Percentiles rank a stretch among this genome's conserved stretches.
Conservation (phyloP, 92 coral and sea anemone species). For the Umimayanthus chanpuru region DNA sequence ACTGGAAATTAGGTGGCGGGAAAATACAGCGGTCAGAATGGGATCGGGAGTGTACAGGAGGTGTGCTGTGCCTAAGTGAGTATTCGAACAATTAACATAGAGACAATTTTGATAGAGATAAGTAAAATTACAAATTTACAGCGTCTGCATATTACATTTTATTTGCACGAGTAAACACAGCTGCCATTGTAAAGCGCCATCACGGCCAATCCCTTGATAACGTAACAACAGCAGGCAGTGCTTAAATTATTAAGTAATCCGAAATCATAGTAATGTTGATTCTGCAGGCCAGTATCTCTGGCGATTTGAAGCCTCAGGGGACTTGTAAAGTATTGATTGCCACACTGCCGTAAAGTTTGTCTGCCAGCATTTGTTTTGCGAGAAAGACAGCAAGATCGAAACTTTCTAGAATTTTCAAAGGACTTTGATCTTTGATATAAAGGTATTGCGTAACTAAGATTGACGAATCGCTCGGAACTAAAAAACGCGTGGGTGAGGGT, state of each 20-base stretch:
- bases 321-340: neutral
- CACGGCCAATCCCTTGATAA: too few relatives aligned
- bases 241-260: neutral
- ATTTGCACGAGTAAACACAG: constrained; percentile 32
- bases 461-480: neutral
- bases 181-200: neutral
- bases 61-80: constrained; percentile 18
- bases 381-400: too few relatives aligned
- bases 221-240: neutral
- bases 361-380: neutral
- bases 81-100: neutral
- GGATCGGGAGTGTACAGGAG: neutral
- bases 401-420: neutral
- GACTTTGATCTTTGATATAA: neutral
- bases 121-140: neutral
- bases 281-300: neutral
- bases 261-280: neutral
- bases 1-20: constrained; percentile 29
- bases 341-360: neutral
- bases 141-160: neutral
- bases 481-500: constrained; percentile 17
- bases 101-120: neutral
- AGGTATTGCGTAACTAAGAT: neutral
- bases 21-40: neutral
- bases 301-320: neutral